Conservation (phyloP, 37 sponge, comb jelly and placozoan species). For the Ianthella basta region DNA sequence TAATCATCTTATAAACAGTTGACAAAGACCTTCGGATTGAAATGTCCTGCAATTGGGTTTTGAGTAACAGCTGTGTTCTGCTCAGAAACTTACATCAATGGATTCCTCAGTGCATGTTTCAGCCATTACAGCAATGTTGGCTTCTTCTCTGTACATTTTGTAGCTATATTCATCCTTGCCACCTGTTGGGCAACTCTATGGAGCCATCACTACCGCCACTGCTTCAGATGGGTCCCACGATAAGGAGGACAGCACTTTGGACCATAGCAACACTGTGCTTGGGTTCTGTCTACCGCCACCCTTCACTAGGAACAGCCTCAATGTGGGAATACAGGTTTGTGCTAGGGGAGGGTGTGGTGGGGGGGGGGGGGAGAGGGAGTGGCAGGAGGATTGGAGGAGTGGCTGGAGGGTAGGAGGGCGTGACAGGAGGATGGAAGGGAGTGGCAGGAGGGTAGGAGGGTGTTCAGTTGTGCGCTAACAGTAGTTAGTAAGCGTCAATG, state of each 20-base stretch:
- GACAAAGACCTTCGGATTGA: too few species aligned
- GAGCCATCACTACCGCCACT: not conserved
- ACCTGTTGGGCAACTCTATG: not conserved
- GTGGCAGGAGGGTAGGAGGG: too few species aligned
- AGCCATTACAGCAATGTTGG: too few species aligned
- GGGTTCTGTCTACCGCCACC: not conserved
- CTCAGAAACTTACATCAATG: too few species aligned
- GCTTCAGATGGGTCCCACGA: not conserved
- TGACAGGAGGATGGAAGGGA: not conserved
- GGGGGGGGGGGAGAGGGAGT: not conserved
- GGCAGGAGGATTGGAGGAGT: not conserved
- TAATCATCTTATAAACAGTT: too few species aligned
- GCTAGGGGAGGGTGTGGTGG: constrained; percentile 7
- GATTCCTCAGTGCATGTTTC: too few species aligned
- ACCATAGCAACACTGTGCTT: not conserved
- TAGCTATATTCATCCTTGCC: constrained; percentile 16
- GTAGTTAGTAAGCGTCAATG: too few species aligned
- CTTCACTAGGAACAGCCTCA: not conserved
- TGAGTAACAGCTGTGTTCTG: too few species aligned
- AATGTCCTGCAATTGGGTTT: too few species aligned
- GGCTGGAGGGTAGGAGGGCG: not conserved
- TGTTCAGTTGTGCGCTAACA: too few species aligned
- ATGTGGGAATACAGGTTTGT: constrained; percentile 12
- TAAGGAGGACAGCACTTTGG: too few species aligned
- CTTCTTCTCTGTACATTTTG: too few species aligned